Percentiles rank a stretch among this genome's conserved stretches.
These are phyloP conservation scores for Luscinia megarhynchos DNA, from an alignment of 2,797 vertebrate species.

Conservation along the genomic window DNA sequence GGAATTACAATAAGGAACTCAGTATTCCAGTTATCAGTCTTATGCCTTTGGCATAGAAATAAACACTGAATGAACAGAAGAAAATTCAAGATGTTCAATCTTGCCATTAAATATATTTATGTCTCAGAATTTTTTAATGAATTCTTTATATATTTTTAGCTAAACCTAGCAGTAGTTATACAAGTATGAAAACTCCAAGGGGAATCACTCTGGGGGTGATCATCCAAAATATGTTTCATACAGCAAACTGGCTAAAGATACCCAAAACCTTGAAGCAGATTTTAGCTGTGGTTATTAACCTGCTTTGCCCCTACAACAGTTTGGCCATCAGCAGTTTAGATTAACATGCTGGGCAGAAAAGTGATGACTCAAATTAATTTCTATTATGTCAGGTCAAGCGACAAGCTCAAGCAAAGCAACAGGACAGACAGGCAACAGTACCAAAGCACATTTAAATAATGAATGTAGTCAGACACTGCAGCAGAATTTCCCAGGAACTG, in stretches of 20 bases:
- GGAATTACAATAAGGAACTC: neutral
- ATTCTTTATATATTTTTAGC: neutral
- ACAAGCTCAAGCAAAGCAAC: neutral
- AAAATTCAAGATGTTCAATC: neutral
- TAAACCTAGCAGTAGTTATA: neutral
- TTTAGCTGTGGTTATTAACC: neutral
- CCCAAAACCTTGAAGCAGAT: neutral
- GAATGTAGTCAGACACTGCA: neutral
- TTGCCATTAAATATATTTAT: neutral
- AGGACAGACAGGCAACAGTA: neutral
- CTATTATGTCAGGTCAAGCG: neutral
- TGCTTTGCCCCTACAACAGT: neutral
- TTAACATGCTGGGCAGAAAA: neutral
- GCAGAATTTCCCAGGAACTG: neutral
- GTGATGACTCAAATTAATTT: neutral
- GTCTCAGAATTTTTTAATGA: neutral
- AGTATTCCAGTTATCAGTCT: neutral
- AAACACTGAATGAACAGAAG: neutral
- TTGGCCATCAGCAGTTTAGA: neutral
- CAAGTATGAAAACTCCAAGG: neutral
- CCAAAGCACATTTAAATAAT: neutral
- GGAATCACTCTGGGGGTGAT: neutral
- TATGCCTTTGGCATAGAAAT: conserved; percentile 1
- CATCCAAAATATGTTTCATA: neutral
- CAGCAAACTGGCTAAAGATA: neutral